Base-by-base conservation (phyloP, 2,888 invertebrate species). In the Agapostemon virescens region DNA sequence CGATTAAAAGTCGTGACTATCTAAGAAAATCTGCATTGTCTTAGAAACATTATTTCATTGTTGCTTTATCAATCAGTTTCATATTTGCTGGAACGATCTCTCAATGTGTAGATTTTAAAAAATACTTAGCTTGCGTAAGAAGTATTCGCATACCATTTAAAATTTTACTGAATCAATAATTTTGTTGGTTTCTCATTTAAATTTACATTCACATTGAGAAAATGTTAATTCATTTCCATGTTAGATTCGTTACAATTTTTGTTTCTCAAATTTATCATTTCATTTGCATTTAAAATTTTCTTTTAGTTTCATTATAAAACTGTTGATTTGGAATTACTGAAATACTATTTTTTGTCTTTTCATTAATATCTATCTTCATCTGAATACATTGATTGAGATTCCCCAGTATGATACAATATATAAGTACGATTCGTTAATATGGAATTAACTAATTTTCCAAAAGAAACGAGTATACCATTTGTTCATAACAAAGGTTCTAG, bases 391-490 rank as follows among this genome's bases (percentile, higher is more conserved):
- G n/a, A n/a, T n/a, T n/a, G n/a, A n/a, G n/a, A n/a, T 49, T 33
- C 33, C 33, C 33, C n/a, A n/a, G 9, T 49, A n/a, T 49, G 20
- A 20, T 33, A 33, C 33, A 33, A 40, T 23, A 55, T 15, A 26
- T 15, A 6, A 40, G n/a, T n/a, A n/a, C n/a, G n/a, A 70, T 58
- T 26, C 30, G 40, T 58, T 33, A 61, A 33, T 61, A 17, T 33
- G 61, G 20, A 11, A 33, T 33, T n/a, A 26, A 30, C 36, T 38
- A 17, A 61, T 72, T 79, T 72, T 33, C 45, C 49, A 69, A 78
- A 40, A n/a, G n/a, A n/a, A 42, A 20, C n/a, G 33, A 49, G 58
- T 79, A 66, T 15, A 58, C 74, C 73, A 69, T 67, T 58, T 23
- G 52, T 68, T 49, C 73, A 20, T 68, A 38, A 33, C 67, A 70